These are phyloP conservation scores for Dendrolimus kikuchii DNA, from an alignment of 1,140 invertebrate genomes.

Conservation along the genomic window DNA sequence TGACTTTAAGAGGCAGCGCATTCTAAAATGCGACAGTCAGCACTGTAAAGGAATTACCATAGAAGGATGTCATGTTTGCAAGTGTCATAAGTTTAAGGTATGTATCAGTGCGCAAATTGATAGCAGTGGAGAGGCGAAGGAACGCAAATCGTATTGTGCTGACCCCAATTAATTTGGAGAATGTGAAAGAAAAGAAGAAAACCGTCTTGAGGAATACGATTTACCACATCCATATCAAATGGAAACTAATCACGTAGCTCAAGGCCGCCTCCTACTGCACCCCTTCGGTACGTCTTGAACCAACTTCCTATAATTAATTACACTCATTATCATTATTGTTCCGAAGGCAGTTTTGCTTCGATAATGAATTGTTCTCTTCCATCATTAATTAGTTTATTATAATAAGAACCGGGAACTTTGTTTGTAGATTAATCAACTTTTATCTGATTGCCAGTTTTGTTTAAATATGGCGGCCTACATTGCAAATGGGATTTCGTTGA, in stretches of 20 bases:
- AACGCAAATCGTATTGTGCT: too few relatives aligned
- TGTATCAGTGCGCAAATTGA: too few relatives aligned
- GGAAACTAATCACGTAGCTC: constrained; percentile 1
- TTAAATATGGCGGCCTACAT: constrained; percentile 21
- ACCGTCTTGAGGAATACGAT: too few relatives aligned
- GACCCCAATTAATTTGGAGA: too few relatives aligned
- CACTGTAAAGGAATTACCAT: too few relatives aligned
- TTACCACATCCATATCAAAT: constrained; percentile 19
- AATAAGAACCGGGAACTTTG: constrained; percentile 64
- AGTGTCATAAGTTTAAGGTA: too few relatives aligned
- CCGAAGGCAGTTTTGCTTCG: constrained; percentile 70
- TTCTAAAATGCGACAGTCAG: too few relatives aligned
- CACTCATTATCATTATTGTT: constrained; percentile 72
- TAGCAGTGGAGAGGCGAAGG: too few relatives aligned
- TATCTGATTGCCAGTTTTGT: constrained; percentile 59
- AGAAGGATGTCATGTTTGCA: too few relatives aligned
- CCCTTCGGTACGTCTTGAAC: constrained; percentile 60
- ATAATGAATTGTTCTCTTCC: constrained; percentile 70
- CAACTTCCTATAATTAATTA: constrained; percentile 72
- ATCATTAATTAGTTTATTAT: constrained; percentile 73
- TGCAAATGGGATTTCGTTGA: constrained; percentile 9
- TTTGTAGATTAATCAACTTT: constrained; percentile 66
- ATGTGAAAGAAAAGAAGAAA: too few relatives aligned
- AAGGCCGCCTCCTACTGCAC: constrained; percentile 19
- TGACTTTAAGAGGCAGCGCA: too few relatives aligned